Conservation (phyloP, 23 tunicate species). For the Styela plicata region DNA sequence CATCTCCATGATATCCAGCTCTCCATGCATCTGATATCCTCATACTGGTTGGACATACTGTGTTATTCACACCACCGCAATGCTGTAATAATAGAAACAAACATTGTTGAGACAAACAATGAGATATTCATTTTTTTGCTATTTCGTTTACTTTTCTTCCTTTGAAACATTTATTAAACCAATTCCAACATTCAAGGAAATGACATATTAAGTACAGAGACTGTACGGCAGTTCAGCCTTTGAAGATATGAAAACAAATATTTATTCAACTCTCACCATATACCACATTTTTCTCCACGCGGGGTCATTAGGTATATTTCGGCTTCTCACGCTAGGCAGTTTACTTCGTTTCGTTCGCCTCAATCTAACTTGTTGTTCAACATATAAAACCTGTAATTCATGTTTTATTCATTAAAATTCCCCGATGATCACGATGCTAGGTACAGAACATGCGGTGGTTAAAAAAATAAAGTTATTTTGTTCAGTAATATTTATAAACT, state of each 20-base stretch:
- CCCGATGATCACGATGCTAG: neutral
- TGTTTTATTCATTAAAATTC: neutral
- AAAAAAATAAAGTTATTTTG: too few species aligned
- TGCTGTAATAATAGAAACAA: slow-evolving; percentile 35
- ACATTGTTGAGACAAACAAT: too few species aligned
- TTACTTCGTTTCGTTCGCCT: slow-evolving; percentile 38
- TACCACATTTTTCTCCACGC: slow-evolving; percentile 93
- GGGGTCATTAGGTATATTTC: slow-evolving; percentile 52
- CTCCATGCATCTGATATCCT: slow-evolving; percentile 87
- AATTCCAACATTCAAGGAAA: neutral
- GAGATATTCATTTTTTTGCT: too few species aligned
- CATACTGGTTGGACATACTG: slow-evolving; percentile 78
- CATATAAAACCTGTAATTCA: slow-evolving; percentile 34
- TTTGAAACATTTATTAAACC: neutral
- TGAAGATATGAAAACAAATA: too few species aligned
- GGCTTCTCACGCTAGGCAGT: neutral
- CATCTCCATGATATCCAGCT: slow-evolving; percentile 80
- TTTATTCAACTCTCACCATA: slow-evolving; percentile 39
- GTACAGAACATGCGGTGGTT: too few species aligned
- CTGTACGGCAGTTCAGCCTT: too few species aligned
- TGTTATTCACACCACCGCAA: slow-evolving; percentile 46
- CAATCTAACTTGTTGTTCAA: slow-evolving; percentile 41
- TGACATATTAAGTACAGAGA: neutral
- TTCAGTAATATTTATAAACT: too few species aligned
- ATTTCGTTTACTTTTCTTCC: too few species aligned